Conservation (phyloP, 2,888 invertebrate species). For the Sericinus montela region DNA sequence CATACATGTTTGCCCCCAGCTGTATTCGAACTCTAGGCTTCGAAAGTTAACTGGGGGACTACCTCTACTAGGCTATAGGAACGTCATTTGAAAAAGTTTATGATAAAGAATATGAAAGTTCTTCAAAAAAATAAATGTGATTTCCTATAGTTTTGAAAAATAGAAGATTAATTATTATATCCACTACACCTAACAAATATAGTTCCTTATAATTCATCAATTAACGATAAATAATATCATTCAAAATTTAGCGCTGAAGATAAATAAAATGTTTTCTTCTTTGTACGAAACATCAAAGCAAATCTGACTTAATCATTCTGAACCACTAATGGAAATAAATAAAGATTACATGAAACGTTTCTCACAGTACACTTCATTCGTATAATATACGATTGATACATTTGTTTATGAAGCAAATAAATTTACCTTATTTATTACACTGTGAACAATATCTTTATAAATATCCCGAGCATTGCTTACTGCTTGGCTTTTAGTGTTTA, state of each 20-base stretch:
- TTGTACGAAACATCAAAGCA: conserved; percentile 14
- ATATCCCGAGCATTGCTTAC: conserved; percentile 34
- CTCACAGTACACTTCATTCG: conserved; percentile 5
- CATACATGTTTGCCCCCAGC: too few relatives aligned
- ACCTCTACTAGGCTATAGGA: too few relatives aligned
- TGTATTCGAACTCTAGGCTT: too few relatives aligned
- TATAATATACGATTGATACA: conserved; percentile 10
- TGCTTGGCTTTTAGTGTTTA: conserved; percentile 49
- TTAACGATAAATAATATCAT: background rate
- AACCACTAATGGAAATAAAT: conserved; percentile 18
- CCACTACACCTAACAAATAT: too few relatives aligned
- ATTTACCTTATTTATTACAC: conserved; percentile 30
- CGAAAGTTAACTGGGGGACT: too few relatives aligned
- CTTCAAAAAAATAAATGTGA: too few relatives aligned
- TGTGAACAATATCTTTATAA: conserved; percentile 52
- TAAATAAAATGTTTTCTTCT: conserved; percentile 9
- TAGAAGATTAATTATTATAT: too few relatives aligned
- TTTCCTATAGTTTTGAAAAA: too few relatives aligned
- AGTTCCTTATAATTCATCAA: background rate
- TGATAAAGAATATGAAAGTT: too few relatives aligned
- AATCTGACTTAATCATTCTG: conserved; percentile 14
- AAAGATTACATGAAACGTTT: conserved; percentile 12
- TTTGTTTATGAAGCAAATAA: conserved; percentile 16
- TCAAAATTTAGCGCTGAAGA: background rate
- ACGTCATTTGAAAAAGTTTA: too few relatives aligned